Conservation (phyloP, 2,113 vertebrate species). For the Percopsis transmontana region DNA sequence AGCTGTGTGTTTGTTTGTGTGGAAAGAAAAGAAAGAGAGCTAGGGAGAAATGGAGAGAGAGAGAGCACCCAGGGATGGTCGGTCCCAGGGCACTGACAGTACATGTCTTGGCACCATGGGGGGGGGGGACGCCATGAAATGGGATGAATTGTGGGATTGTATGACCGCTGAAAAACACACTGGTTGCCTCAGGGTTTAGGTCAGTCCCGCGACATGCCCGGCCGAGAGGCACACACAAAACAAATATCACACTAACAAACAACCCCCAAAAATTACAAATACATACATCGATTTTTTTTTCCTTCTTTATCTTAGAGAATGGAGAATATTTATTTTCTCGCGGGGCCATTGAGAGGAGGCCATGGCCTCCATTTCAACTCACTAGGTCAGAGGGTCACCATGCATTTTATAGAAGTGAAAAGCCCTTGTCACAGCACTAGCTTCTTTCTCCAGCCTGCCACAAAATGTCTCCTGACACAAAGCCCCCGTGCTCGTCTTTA, state of each 20-base stretch:
- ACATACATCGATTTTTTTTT: not conserved
- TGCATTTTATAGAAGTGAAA: conserved; percentile 67
- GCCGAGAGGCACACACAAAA: conserved; percentile 9
- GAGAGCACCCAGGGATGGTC: conserved; percentile 23
- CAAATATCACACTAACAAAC: not conserved
- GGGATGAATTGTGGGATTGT: conserved; percentile 59
- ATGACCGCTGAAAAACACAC: conserved; percentile 36
- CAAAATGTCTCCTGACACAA: conserved; percentile 72
- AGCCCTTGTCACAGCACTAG: conserved; percentile 50
- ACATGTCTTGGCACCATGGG: conserved; percentile 44
- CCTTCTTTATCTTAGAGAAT: not conserved
- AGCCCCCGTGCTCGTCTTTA: conserved; percentile 53
- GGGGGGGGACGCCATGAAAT: conserved; percentile 56
- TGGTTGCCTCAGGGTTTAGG: conserved; percentile 53
- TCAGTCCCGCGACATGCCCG: conserved; percentile 30
- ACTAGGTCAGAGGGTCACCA: conserved; percentile 60
- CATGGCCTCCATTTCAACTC: conserved; percentile 73
- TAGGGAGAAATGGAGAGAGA: not conserved
- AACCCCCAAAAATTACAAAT: not conserved
- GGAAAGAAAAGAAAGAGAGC: too few species aligned
- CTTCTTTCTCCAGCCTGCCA: conserved; percentile 60
- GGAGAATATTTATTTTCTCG: not conserved
- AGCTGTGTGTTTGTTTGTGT: conserved; percentile 10
- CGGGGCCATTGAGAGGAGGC: conserved; percentile 16
- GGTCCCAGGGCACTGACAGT: conserved; percentile 31